Evolutionary conservation across 2,797 vertebrate species (phyloP), one percentile per base, ranked within the genome.

Genomic region (Tauraco hartlaubi): DNA sequence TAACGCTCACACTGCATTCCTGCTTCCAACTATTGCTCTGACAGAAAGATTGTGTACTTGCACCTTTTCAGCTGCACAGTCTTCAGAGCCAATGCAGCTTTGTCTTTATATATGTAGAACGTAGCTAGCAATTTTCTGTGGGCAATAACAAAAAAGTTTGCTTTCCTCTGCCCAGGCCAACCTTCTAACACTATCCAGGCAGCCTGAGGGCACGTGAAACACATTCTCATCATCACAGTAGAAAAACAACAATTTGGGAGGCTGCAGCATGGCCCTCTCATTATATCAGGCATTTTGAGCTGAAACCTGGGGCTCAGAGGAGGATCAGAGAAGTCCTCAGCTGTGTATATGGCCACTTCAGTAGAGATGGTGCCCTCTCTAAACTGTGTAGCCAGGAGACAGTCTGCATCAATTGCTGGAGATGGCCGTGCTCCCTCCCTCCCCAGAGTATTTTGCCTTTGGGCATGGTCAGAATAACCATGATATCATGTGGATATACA

Each of bases 231-330:
- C 66, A 67, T 39, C 71, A 28, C 23, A 41, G 54, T 1, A 81
- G 59, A 66, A 59, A 90, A 90, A 44, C 31, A 77, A 15, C 33
- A 55, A 29, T 76, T 73, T 90, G 77, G 51, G 88, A 88, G 73
- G 46, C 28, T 52, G 59, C 18, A 85, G 59, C 46, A 43, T 10
- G 18, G 43, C 67, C 17, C 20, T 77, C 52, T 89, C 28, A 2
- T 81, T 90, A 58, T 28, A 44, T n/a, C 19, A 54, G 22, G 43
- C 46, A 85, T 51, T 92, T 84, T 39, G 21, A 88, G 55, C 46
- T 72, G 51, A 66, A 93, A 76, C 46, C 74, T 84, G 76, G 41
- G 25, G 61, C 59, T 80, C 44, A 68, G 83, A 66, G 79, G 21
- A 54, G 17, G 43, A 73, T 84, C 28, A 28, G 48, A 59, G 51